phyloP scores from a whole-genome alignment of 2,888 invertebrate genomes.

The Aleiodes testaceus region DNA sequence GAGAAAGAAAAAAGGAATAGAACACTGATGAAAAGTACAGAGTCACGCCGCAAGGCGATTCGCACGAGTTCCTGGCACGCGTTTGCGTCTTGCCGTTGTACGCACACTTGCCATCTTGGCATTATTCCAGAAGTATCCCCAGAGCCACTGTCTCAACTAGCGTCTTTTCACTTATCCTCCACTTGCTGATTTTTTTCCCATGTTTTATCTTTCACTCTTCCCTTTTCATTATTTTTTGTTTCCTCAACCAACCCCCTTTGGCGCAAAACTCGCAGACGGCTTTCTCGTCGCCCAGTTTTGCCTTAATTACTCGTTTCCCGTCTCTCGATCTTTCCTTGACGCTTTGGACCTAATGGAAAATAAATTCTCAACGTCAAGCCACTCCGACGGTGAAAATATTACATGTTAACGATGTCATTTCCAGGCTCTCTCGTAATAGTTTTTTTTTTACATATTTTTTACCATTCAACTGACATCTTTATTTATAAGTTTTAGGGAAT shows the following conservation, averaged over 20 bases:
- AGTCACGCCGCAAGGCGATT: slow-evolving; percentile 23
- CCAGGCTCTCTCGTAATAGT: not conserved
- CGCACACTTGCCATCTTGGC: slow-evolving; percentile 24
- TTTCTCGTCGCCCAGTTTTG: slow-evolving; percentile 40
- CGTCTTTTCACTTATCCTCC: not conserved
- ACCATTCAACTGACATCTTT: slow-evolving; percentile 2
- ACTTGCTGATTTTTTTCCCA: slow-evolving; percentile 4
- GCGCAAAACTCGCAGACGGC: slow-evolving; percentile 12
- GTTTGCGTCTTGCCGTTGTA: slow-evolving; percentile 25
- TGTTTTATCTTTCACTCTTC: not conserved
- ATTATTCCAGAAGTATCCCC: not conserved
- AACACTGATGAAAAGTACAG: slow-evolving; percentile 9
- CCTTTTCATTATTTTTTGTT: too few relatives aligned
- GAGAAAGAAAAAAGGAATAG: not conserved
- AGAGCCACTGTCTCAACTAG: slow-evolving; percentile 16
- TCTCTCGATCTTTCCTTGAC: slow-evolving; percentile 37
- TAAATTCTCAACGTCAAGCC: slow-evolving; percentile 28
- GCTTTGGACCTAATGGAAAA: slow-evolving; percentile 39
- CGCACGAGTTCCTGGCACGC: slow-evolving; percentile 30
- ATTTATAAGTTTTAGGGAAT: slow-evolving; percentile 5
- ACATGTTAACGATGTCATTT: slow-evolving; percentile 33
- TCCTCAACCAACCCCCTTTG: not conserved
- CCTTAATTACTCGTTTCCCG: slow-evolving; percentile 46
- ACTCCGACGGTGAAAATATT: slow-evolving; percentile 24
- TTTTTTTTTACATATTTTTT: not conserved